These are phyloP conservation scores for Caenorhabditis zanzibari DNA, from an alignment of 2,888 invertebrate species.

Conservation along the genomic window DNA sequence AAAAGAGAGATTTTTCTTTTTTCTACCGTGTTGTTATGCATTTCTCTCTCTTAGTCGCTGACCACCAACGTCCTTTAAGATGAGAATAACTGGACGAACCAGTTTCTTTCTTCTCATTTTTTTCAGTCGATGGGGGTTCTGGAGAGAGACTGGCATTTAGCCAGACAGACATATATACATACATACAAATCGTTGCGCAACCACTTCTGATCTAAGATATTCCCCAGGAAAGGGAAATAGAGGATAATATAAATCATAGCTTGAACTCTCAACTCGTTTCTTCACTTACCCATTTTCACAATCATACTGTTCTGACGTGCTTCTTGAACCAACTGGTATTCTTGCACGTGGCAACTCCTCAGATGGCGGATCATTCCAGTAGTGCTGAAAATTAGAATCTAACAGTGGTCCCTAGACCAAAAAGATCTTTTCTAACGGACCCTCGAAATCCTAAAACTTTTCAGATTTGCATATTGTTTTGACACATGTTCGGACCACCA, in stretches of 20 bases:
- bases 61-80: conserved; percentile 48
- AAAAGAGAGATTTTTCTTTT: conserved; percentile 24
- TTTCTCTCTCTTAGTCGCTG: conserved; percentile 41
- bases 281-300: conserved; percentile 74
- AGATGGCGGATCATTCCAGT: conserved; percentile 83
- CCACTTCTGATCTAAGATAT: conserved; percentile 31
- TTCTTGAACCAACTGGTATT: conserved; percentile 77
- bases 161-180: conserved; percentile 41
- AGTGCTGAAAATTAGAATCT: conserved; percentile 74
- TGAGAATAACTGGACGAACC: conserved; percentile 50
- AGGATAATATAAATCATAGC: conserved; percentile 4
- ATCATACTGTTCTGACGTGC: conserved; percentile 74
- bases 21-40: conserved; percentile 53
- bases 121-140: conserved; percentile 29
- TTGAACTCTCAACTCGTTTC: conserved; percentile 10
- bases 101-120: conserved; percentile 18
- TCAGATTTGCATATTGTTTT: conserved; percentile 23
- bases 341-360: conserved; percentile 80
- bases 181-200: conserved; percentile 38
- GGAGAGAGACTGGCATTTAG: conserved; percentile 39
- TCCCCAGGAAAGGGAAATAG: neutral
- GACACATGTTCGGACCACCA: conserved; percentile 19
- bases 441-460: neutral
- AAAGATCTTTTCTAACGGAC: neutral
- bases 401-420: neutral